Conservation (phyloP, 2,888 invertebrate genomes). For the Caenorhabditis zanzibari region DNA sequence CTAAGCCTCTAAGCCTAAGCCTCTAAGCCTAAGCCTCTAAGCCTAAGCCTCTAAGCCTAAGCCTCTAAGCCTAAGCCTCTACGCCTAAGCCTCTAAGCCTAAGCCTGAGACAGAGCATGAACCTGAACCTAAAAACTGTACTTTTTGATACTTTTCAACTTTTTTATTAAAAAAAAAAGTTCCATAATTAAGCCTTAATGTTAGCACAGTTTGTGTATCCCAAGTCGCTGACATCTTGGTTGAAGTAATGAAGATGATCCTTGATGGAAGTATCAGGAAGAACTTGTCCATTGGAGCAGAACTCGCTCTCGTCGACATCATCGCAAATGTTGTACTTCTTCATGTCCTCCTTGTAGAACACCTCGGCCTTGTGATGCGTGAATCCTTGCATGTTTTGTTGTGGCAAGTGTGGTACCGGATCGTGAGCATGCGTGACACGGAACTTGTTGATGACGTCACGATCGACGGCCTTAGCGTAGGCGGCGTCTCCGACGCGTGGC, state of each 20-base stretch:
- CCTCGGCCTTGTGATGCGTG: conserved; percentile 75
- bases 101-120: too few species aligned
- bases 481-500: conserved; percentile 75
- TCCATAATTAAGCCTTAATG: conserved; percentile 37
- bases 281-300: conserved; percentile 74
- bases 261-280: conserved; percentile 67
- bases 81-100: too few species aligned
- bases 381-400: conserved; percentile 72
- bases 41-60: too few species aligned
- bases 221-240: conserved; percentile 60
- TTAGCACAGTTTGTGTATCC: conserved; percentile 67
- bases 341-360: conserved; percentile 76
- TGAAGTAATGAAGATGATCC: conserved; percentile 73
- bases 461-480: conserved; percentile 73
- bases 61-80: too few species aligned
- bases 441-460: conserved; percentile 68
- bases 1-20: too few species aligned
- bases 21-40: too few species aligned
- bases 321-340: conserved; percentile 70
- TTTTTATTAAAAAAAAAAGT: conserved; percentile 11
- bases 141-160: background rate
- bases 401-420: conserved; percentile 75
- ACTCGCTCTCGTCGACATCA: conserved; percentile 71
- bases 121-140: too few species aligned
- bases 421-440: conserved; percentile 73